Conservation (phyloP, 2,797 vertebrate genomes). For the Myiotriccus ornatus region DNA sequence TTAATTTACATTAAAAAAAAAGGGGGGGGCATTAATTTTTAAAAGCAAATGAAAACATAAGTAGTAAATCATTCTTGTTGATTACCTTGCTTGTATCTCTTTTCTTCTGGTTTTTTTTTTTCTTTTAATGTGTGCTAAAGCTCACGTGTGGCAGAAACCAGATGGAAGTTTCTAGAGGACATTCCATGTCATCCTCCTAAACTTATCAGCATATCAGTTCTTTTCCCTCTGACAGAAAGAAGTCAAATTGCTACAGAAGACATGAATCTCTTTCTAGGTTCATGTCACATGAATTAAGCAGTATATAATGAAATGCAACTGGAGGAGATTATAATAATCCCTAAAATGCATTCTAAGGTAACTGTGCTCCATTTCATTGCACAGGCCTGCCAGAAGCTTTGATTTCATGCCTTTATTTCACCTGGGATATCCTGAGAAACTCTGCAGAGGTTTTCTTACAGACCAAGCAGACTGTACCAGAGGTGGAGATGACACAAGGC, state of each 20-base stretch:
- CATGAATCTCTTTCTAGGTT: not conserved
- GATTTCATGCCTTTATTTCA: not conserved
- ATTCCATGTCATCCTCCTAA: not conserved
- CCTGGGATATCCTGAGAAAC: not conserved
- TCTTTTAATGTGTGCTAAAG: not conserved
- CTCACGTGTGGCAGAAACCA: not conserved
- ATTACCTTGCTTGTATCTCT: not conserved
- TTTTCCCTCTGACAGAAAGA: not conserved
- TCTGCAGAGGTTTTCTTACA: not conserved
- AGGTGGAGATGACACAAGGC: not conserved
- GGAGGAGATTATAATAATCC: not conserved
- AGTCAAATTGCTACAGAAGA: not conserved
- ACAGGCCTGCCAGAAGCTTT: not conserved
- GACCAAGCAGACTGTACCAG: not conserved
- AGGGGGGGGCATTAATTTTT: not conserved
- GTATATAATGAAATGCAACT: not conserved
- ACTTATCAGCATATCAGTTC: not conserved
- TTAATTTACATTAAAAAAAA: not conserved
- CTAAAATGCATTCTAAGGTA: not conserved
- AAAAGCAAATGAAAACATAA: not conserved
- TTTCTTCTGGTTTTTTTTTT: too few relatives aligned
- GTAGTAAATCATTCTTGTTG: not conserved
- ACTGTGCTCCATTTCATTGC: not conserved
- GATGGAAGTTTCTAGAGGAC: not conserved
- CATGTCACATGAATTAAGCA: not conserved